Conservation (phyloP, 2,888 invertebrate species). For the Aphidius colemani region DNA sequence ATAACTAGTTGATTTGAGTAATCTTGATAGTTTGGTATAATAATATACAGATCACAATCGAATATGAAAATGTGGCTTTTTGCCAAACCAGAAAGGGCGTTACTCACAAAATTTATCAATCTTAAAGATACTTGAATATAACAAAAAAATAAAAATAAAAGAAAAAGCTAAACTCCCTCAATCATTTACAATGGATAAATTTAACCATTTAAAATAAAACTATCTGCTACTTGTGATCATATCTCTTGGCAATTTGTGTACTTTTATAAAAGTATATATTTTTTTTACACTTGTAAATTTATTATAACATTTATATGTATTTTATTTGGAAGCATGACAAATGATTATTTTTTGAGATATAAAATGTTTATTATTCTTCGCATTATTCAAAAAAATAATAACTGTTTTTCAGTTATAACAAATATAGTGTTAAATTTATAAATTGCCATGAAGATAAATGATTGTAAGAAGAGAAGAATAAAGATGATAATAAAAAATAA, state of each 20-base stretch:
- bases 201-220: conserved; percentile 11
- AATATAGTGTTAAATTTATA: too few species aligned
- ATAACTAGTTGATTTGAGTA: not conserved
- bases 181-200: conserved; percentile 27
- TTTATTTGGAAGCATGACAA: too few species aligned
- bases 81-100: conserved; percentile 46
- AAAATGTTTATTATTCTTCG: too few species aligned
- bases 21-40: conserved; percentile 30
- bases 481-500: too few species aligned
- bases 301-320: too few species aligned
- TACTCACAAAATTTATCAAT: conserved; percentile 41
- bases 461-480: too few species aligned
- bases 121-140: conserved; percentile 36
- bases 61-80: conserved; percentile 47
- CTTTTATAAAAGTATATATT: too few species aligned
- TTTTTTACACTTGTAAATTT: too few species aligned
- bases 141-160: conserved; percentile 26
- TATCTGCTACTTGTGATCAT: conserved; percentile 12
- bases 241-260: conserved; percentile 16
- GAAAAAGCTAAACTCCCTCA: conserved; percentile 33
- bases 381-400: too few species aligned
- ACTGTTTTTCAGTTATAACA: too few species aligned
- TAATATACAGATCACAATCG: conserved; percentile 42
- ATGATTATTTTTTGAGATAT: too few species aligned
- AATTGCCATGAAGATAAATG: too few species aligned